Evolutionary conservation across 1,140 invertebrate species (phyloP).

Genomic region (Papilio machaon): DNA sequence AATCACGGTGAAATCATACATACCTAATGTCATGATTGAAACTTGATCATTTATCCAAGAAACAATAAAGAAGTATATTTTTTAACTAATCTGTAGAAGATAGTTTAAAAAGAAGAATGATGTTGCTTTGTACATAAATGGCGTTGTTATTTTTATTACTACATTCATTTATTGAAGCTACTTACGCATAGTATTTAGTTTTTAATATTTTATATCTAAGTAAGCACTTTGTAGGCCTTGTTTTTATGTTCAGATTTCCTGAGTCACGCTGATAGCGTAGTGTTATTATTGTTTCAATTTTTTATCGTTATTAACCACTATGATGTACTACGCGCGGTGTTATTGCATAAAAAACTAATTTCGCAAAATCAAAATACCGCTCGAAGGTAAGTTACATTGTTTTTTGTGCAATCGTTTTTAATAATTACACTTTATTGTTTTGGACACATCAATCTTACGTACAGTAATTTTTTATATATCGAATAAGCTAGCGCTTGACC

Average conservation of each 20-base stretch:
- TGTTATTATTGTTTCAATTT: slow-evolving; percentile 17
- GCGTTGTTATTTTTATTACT: too few relatives aligned
- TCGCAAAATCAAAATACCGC: slow-evolving; percentile 38
- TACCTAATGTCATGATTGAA: not conserved
- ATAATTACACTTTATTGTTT: slow-evolving; percentile 43
- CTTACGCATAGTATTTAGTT: too few relatives aligned
- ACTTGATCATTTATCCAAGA: not conserved
- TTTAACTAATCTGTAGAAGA: too few relatives aligned
- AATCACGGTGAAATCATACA: not conserved
- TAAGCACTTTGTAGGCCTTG: not conserved
- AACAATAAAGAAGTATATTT: too few relatives aligned
- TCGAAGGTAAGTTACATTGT: slow-evolving; percentile 33
- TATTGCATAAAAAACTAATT: slow-evolving; percentile 34
- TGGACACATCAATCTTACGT: slow-evolving; percentile 39
- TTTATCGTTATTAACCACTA: slow-evolving; percentile 19
- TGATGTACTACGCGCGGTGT: not conserved
- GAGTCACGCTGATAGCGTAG: not conserved
- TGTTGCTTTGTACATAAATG: too few relatives aligned
- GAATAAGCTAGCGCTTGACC: not conserved
- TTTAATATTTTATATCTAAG: too few relatives aligned
- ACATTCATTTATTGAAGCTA: too few relatives aligned
- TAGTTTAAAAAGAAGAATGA: too few relatives aligned
- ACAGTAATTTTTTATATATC: too few relatives aligned
- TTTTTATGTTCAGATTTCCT: not conserved
- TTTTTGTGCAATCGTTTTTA: slow-evolving; percentile 42